These are phyloP conservation scores for Oplegnathus fasciatus DNA, from an alignment of 2,113 vertebrate species.

Conservation along the genomic window DNA sequence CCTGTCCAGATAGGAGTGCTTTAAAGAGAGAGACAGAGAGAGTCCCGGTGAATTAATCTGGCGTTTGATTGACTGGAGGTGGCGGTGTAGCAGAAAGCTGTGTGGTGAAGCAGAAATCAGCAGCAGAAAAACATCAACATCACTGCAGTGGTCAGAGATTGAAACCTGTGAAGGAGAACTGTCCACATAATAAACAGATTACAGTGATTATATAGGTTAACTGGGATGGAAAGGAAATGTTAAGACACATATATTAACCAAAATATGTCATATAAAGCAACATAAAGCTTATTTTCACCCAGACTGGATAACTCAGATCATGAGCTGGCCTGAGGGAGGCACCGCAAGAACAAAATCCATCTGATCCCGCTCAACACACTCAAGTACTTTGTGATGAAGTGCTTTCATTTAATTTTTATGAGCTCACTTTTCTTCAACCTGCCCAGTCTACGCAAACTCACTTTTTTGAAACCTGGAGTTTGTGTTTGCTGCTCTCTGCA, in stretches of 20 bases:
- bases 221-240: background rate
- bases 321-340: background rate
- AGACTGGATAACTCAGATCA: background rate
- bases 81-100: conserved; percentile 67
- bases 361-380: background rate
- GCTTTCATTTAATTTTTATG: background rate
- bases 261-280: background rate
- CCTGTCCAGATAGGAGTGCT: conserved; percentile 99
- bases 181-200: background rate
- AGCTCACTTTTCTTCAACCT: background rate
- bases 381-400: background rate
- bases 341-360: background rate
- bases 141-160: background rate
- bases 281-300: fast-evolving
- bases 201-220: background rate
- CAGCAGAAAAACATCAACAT: conserved; percentile 7
- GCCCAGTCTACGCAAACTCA: no score
- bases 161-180: conserved; percentile 50
- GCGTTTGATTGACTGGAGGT: conserved; percentile 36
- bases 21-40: conserved; percentile 88
- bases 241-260: background rate
- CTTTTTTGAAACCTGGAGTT: background rate
- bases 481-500: background rate
- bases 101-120: conserved; percentile 54
- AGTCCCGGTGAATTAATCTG: conserved; percentile 57